These are phyloP conservation scores for Argopecten irradians DNA, from an alignment of 1,140 invertebrate genomes.

Conservation along the genomic window DNA sequence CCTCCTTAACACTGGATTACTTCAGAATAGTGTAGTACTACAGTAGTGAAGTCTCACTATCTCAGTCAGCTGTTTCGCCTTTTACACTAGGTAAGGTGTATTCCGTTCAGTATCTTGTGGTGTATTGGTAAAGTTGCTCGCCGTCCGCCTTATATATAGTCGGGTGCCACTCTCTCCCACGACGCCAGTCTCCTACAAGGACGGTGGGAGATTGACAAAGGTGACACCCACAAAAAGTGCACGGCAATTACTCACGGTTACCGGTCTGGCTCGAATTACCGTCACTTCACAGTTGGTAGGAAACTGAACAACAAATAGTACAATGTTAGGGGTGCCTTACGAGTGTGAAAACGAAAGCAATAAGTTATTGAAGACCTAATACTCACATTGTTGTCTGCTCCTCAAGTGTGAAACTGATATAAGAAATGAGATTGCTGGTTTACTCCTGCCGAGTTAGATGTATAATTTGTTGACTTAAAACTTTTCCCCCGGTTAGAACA, in stretches of 20 bases:
- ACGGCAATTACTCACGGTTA: neutral
- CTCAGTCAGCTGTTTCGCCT: neutral
- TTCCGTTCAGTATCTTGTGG: neutral
- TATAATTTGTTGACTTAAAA: neutral
- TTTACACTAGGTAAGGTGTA: neutral
- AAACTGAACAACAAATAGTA: neutral
- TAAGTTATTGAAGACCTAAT: neutral
- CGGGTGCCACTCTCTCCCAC: neutral
- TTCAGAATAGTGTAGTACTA: neutral
- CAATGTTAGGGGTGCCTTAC: neutral
- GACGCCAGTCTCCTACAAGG: neutral
- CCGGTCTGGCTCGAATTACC: neutral
- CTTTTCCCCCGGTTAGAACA: neutral
- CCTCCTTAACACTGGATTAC: neutral
- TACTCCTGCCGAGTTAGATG: neutral
- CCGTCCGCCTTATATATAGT: neutral
- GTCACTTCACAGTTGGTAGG: slow-evolving; percentile 14
- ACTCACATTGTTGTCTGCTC: neutral
- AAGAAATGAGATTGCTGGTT: neutral
- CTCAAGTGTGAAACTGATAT: slow-evolving; percentile 13
- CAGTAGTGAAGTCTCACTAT: neutral
- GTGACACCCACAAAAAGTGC: neutral
- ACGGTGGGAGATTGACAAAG: neutral
- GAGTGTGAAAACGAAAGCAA: neutral
- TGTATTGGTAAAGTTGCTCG: neutral